A percentile compares a stretch with the other conserved stretches of the same genome.
Conservation (phyloP, 2,888 invertebrate species). For the Eupeodes latifasciatus region DNA sequence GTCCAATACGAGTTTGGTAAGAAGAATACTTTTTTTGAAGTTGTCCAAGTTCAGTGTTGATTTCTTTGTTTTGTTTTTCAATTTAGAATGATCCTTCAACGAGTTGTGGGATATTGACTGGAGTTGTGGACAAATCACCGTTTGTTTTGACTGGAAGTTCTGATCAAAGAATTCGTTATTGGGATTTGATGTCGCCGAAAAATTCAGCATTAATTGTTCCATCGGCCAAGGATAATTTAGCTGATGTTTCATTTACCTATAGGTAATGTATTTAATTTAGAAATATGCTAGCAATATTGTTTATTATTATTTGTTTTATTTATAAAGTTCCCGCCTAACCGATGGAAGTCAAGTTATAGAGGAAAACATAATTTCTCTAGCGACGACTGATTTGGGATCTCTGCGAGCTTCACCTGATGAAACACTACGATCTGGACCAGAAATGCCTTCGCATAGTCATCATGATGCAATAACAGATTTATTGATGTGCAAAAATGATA, state of each 20-base stretch:
- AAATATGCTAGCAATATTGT: not conserved
- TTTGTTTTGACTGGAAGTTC: slow-evolving; percentile 94
- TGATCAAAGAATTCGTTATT: slow-evolving; percentile 95
- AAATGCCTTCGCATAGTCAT: slow-evolving; percentile 89
- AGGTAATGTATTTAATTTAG: slow-evolving; percentile 84
- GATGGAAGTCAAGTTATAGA: slow-evolving; percentile 96
- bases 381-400: slow-evolving; percentile 79
- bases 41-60: not conserved
- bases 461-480: slow-evolving; percentile 91
- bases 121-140: slow-evolving; percentile 88
- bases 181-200: slow-evolving; percentile 92
- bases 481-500: slow-evolving; percentile 92
- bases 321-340: slow-evolving; percentile 89
- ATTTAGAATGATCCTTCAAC: slow-evolving; percentile 87
- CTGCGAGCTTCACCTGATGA: slow-evolving; percentile 84
- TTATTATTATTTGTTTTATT: slow-evolving; percentile 59
- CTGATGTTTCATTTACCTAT: slow-evolving; percentile 87
- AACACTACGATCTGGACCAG: slow-evolving; percentile 87
- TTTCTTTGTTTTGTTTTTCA: slow-evolving; percentile 13
- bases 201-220: slow-evolving; percentile 93
- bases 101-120: slow-evolving; percentile 91
- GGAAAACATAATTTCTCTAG: slow-evolving; percentile 85
- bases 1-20: slow-evolving; percentile 86
- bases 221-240: slow-evolving; percentile 88
- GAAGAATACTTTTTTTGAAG: not conserved